phyloP scores from a whole-genome alignment of 2,888 invertebrate genomes.

The Tortricodes alternella region DNA sequence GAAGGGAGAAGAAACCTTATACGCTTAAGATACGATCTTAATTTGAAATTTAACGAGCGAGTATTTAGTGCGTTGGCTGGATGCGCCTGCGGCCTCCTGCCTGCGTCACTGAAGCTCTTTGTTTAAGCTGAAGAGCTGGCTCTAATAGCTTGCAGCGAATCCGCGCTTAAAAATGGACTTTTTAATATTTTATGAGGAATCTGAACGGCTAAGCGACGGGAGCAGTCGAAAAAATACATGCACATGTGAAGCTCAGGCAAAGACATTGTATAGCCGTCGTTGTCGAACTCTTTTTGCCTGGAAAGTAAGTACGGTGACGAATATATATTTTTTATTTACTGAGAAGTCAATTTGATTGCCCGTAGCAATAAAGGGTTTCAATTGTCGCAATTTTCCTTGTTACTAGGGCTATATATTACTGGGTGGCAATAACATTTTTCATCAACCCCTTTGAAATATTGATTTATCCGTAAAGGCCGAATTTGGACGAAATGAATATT shows the following conservation, averaged over 20 bases:
- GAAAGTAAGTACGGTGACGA: not conserved
- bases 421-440: not conserved
- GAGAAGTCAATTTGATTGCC: not conserved
- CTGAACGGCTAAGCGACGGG: conserved; percentile 42
- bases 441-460: conserved; percentile 15
- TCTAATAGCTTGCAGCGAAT: conserved; percentile 81
- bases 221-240: conserved; percentile 24
- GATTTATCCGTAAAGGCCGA: conserved; percentile 5
- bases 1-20: conserved; percentile 64
- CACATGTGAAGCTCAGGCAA: not conserved
- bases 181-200: conserved; percentile 77
- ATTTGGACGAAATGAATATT: conserved; percentile 27
- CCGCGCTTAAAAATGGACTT: conserved; percentile 77
- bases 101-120: conserved; percentile 75
- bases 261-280: not conserved
- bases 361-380: not conserved
- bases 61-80: conserved; percentile 60
- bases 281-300: not conserved
- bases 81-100: conserved; percentile 66
- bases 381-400: not conserved
- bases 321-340: not conserved
- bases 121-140: conserved; percentile 80
- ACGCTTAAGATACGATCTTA: conserved; percentile 67
- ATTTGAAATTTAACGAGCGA: conserved; percentile 57
- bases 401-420: not conserved